Conservation (phyloP, 2,888 invertebrate species). For the Rutpela maculata region DNA sequence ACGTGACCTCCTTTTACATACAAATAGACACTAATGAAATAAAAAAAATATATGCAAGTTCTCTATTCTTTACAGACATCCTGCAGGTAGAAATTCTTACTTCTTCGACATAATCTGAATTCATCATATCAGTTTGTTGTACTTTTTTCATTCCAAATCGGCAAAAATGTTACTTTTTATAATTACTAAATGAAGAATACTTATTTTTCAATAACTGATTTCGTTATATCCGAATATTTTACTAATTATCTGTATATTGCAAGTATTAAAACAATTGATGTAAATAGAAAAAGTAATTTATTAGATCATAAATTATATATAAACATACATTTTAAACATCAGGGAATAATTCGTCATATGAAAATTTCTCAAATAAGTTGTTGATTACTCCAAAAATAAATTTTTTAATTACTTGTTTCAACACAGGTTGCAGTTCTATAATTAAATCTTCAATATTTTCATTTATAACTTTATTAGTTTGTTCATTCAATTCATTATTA, state of each 20-base stretch:
- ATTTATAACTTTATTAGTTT: neutral
- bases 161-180: too few species aligned
- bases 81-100: too few species aligned
- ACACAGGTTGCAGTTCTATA: neutral
- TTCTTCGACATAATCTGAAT: too few species aligned
- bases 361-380: neutral
- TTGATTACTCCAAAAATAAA: neutral
- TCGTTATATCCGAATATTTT: neutral
- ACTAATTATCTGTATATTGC: neutral
- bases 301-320: neutral
- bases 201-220: too few species aligned
- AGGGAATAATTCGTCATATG: neutral
- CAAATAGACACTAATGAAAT: too few species aligned
- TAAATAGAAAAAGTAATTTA: neutral
- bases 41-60: too few species aligned
- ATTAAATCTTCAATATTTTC: neutral
- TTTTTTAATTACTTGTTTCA: neutral
- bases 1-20: too few species aligned
- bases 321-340: neutral
- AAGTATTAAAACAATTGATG: neutral
- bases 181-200: too few species aligned
- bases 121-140: too few species aligned
- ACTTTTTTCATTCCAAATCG: too few species aligned
- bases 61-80: too few species aligned
- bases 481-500: neutral